phyloP scores from a whole-genome alignment of 2,113 vertebrate genomes.

The Chascanopsetta lugubris region DNA sequence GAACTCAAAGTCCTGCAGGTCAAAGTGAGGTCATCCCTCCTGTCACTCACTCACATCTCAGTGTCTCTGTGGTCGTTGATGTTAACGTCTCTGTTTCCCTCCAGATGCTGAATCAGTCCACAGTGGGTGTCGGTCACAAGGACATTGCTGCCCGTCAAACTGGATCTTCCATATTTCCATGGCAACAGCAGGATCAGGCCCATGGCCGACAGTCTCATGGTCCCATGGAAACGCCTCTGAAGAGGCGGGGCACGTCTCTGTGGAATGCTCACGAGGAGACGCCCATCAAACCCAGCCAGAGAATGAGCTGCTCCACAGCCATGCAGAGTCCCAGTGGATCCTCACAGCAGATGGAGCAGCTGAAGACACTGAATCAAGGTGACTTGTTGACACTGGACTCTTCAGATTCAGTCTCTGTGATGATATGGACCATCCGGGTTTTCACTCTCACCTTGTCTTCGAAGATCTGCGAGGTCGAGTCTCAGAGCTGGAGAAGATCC shows the following conservation, averaged over 20 bases:
- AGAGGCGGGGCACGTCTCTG: slow-evolving; percentile 73
- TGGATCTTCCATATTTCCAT: slow-evolving; percentile 91
- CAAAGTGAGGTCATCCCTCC: slow-evolving; percentile 80
- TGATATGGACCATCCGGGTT: background rate
- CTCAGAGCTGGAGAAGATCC: slow-evolving; percentile 82
- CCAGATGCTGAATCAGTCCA: slow-evolving; percentile 75
- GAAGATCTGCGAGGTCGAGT: slow-evolving; percentile 85
- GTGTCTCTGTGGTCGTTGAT: slow-evolving; percentile 2
- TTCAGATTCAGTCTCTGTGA: no score
- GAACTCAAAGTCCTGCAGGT: slow-evolving; percentile 85
- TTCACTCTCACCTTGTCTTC: slow-evolving; percentile 8
- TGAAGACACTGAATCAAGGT: slow-evolving; percentile 90
- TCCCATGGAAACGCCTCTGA: slow-evolving; percentile 81
- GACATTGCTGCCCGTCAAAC: slow-evolving; percentile 89
- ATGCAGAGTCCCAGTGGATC: slow-evolving; percentile 66
- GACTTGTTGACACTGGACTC: background rate
- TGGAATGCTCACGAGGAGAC: slow-evolving; percentile 82
- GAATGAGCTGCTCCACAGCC: slow-evolving; percentile 60
- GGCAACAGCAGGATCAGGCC: slow-evolving; percentile 87
- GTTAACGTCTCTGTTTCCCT: slow-evolving; percentile 20
- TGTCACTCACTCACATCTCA: slow-evolving; percentile 22
- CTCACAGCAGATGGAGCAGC: slow-evolving; percentile 79
- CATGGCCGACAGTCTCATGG: slow-evolving; percentile 71
- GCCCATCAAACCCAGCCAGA: slow-evolving; percentile 71
- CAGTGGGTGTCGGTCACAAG: slow-evolving; percentile 80